Conservation (phyloP, 1,140 invertebrate species). For the Frieseomelitta varia region DNA sequence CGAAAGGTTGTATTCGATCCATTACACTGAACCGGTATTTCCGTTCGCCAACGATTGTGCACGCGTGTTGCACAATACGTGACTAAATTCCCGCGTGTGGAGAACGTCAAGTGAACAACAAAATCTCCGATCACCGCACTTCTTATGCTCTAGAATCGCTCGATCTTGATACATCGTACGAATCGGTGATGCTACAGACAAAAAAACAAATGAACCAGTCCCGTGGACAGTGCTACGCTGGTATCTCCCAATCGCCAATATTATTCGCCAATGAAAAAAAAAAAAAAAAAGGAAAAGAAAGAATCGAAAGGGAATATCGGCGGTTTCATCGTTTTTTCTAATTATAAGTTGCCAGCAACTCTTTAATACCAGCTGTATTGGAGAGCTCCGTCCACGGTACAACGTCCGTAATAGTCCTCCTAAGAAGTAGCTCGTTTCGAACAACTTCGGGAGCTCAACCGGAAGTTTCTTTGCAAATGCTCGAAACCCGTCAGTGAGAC, state of each 20-base stretch:
- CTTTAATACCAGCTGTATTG: constrained; percentile 10
- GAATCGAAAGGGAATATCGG: not conserved
- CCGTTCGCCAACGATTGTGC: not conserved
- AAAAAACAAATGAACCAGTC: constrained; percentile 20
- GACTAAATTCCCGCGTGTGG: no score
- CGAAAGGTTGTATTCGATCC: not conserved
- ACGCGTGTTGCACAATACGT: not conserved
- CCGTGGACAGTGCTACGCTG: constrained; percentile 4
- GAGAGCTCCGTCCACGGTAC: constrained; percentile 20
- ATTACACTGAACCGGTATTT: not conserved
- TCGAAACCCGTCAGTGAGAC: not conserved
- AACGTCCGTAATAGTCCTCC: not conserved
- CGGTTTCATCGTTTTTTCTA: not conserved
- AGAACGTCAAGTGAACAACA: not conserved
- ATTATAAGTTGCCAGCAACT: constrained; percentile 56
- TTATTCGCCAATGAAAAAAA: not conserved
- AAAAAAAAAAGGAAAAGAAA: not conserved
- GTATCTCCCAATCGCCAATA: not conserved
- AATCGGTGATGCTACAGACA: constrained; percentile 20
- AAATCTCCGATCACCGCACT: not conserved
- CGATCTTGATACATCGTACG: not conserved
- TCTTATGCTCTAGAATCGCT: not conserved
- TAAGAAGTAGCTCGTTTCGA: not conserved
- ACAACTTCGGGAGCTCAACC: not conserved
- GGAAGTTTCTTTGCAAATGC: not conserved